Evolutionary conservation across 2,113 vertebrate species (phyloP), one percentile per base, ranked within the genome.

Genomic region (Siniperca knerii): DNA sequence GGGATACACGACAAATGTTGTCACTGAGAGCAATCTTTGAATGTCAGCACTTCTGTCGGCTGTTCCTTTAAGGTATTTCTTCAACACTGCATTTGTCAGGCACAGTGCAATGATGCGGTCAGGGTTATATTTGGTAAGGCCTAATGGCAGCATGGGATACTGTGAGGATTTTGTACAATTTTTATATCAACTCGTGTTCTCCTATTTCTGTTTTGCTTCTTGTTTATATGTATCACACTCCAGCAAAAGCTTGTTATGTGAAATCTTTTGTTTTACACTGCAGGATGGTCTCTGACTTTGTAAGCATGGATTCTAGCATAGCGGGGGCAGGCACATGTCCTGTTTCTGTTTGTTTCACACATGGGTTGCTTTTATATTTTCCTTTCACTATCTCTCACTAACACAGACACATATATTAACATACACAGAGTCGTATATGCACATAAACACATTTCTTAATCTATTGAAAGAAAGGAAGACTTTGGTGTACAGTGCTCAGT

Each of bases 271-370:
- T 83, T 89, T 77, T 55, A 68, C 68, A 44, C 62, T 13, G 60
- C 80, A 73, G 77, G 66, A 77, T 69, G 3, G 12, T 57, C 58
- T 37, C n/a, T 5, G 18, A 64, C 57, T 67, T 81, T 87, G 58
- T 35, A 71, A 18, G 78, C 37, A 2, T 0, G 48, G 69, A 76
- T 77, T 20, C 33, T 18, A 16, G 18, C 25, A 66, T 29, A 1
- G 50, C 40, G 35, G 20, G 69, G 20, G 69, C 77, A 29, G 81
- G 55, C 82, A 40, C 74, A 52, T 85, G 84, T 81, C n/a, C 82
- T 83, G 52, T 83, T 87, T 71, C 48, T 81, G 57, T 87, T 89
- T 77, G 77, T 79, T 84, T 90, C 88, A 89, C 85, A 89, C 90
- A 83, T 85, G 87, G 48, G 15, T 78, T 75, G 79, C 54, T 85